Evolutionary conservation across 2,113 vertebrate species (phyloP), one percentile per base, ranked within the genome.

Genomic region (Cyprinodon brontotheroides): DNA sequence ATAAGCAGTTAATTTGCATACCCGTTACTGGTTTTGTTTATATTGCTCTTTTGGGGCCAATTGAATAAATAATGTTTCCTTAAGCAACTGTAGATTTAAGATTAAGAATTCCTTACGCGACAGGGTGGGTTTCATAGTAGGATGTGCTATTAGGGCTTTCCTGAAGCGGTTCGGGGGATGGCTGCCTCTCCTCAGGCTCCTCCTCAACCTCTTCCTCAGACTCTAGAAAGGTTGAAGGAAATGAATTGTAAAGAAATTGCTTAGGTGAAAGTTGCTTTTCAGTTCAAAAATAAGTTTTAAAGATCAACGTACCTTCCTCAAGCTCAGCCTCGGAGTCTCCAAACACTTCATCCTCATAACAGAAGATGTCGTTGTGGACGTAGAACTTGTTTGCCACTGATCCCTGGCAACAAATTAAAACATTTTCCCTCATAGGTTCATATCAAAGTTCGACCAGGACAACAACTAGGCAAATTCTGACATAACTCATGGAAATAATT

Each of bases 341-440:
- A 90, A 99, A 99, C 9, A 99, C 97, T 90, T 99, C 98, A 89
- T 99, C 98, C 90, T 99, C 97, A 0, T 99, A 99, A 75, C 98
- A 96, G 91, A 99, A 99, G 91, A 99, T 99, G 91, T 99, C 98
- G 72, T 99, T 99, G 90, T 99, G 98, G 86, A 99, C 98, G 41
- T 99, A 99, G 93, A 99, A 99, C 82, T 99, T 99, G 92, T 99
- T 99, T 67, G 98, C 96, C 90, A 98, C 97, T 61, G 98, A 99
- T 17, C 98, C 98, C 97, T 99, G 36, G 71, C 14, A 69, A 73
- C 15, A 74, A 45, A 38, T 3, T n/a, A 11, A 45, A 40, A 4
- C 4, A 47, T 13, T 45, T 66, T 66, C 8, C 3, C 3, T 36
- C 7, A 37, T 11, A 61, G 60, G 60, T 61, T 61, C 60, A 36